Percentiles rank a stretch among this genome's conserved stretches.
Conservation (phyloP, 2,888 invertebrate genomes). For the Rugalucina vietnamica region DNA sequence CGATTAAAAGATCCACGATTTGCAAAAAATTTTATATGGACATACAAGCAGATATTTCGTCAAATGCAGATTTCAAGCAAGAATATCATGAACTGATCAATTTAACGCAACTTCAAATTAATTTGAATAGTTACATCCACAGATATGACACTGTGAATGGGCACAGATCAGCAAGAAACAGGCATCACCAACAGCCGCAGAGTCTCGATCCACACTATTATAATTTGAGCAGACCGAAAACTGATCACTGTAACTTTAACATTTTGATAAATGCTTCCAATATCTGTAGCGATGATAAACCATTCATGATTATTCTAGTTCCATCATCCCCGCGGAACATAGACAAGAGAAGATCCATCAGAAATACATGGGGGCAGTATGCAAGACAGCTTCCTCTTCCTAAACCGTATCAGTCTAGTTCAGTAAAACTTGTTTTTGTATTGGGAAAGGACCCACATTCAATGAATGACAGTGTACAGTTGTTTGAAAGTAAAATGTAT, state of each 20-base stretch:
- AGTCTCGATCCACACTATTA: not conserved
- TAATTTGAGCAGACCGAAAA: not conserved
- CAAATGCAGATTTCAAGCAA: no score
- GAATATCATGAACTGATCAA: no score
- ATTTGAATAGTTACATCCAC: no score
- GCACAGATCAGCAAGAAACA: no score
- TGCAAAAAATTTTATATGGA: no score
- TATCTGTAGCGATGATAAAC: constrained; percentile 48
- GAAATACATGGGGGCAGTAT: constrained; percentile 66
- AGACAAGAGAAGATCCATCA: constrained; percentile 61
- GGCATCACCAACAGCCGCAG: no score
- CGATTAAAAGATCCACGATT: no score
- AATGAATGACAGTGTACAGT: constrained; percentile 17
- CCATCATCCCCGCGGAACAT: constrained; percentile 58
- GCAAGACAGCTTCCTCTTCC: constrained; percentile 17
- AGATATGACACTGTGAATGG: no score
- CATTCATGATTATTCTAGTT: constrained; percentile 65
- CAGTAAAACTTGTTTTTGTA: constrained; percentile 63
- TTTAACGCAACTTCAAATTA: no score
- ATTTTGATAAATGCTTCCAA: constrained; percentile 43
- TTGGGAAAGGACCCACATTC: constrained; percentile 45
- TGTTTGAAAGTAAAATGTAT: constrained; percentile 47
- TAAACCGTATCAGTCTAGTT: constrained; percentile 24
- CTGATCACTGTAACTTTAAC: constrained; percentile 2
- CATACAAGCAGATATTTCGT: no score